Percentiles rank a stretch among this genome's conserved stretches.
These are phyloP conservation scores for Merluccius polli DNA, from an alignment of 2,797 vertebrate genomes.

Conservation along the genomic window DNA sequence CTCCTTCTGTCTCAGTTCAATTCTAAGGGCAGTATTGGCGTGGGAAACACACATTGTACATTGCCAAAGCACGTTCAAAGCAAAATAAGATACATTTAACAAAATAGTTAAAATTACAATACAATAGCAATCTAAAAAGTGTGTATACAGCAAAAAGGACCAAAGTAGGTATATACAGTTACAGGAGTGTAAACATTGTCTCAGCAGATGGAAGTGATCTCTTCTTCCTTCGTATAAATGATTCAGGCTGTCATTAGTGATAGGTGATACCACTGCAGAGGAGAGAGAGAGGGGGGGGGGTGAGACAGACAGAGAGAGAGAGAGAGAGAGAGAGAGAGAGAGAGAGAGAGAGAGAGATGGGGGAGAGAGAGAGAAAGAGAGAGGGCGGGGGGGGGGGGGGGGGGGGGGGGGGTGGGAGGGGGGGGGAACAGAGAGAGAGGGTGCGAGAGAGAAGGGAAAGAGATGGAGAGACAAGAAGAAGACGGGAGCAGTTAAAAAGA, in stretches of 20 bases:
- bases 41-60: too few species aligned
- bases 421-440: constrained; percentile 24
- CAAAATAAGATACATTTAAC: too few species aligned
- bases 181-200: constrained; percentile 35
- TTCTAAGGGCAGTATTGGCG: too few species aligned
- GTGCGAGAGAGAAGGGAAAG: constrained; percentile 16
- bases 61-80: too few species aligned
- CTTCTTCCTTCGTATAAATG: constrained; percentile 55
- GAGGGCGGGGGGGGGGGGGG: not conserved
- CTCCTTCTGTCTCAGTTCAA: too few species aligned
- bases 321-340: constrained; percentile 16
- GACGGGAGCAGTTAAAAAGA: constrained; percentile 25
- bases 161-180: not conserved
- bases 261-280: constrained; percentile 61
- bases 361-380: not conserved
- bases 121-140: not conserved
- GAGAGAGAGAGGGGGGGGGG: constrained; percentile 21
- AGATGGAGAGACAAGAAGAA: constrained; percentile 28
- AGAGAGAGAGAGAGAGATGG: not conserved
- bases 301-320: constrained; percentile 8
- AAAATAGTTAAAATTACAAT: not conserved
- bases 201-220: constrained; percentile 23
- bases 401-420: constrained; percentile 1
- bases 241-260: constrained; percentile 66
- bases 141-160: not conserved